A percentile compares a stretch with the other conserved stretches of the same genome.
phyloP scores from a whole-genome alignment of 92 coral and sea anemone species.

The Actinostola sp. region DNA sequence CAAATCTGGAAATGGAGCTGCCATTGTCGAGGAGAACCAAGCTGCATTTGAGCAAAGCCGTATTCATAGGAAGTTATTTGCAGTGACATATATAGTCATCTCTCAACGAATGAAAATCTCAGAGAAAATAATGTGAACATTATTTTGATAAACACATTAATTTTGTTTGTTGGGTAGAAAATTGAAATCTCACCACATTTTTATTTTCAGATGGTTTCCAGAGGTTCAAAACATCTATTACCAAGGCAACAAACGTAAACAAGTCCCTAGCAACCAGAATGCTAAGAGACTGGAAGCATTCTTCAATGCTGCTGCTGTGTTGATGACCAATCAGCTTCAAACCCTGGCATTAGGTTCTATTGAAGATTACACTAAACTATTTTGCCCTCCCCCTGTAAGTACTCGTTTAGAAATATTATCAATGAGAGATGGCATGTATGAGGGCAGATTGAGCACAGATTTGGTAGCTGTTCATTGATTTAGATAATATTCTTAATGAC shows the following conservation, averaged over 20 bases:
- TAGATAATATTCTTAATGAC: too few species aligned
- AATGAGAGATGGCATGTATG: neutral
- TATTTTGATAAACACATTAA: too few species aligned
- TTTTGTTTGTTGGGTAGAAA: neutral
- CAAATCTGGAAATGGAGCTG: too few species aligned
- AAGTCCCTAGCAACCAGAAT: conserved; percentile 98
- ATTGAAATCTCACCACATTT: too few species aligned
- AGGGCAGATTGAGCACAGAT: too few species aligned
- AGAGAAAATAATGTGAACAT: too few species aligned
- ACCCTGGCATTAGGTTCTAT: conserved; percentile 89
- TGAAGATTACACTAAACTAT: conserved; percentile 87
- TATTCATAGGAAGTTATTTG: too few species aligned
- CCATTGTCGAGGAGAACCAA: too few species aligned
- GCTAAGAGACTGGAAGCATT: conserved; percentile 95
- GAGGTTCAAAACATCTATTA: conserved; percentile 99
- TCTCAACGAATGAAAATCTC: too few species aligned
- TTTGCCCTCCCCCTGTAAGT: conserved; percentile 94
- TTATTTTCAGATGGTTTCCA: conserved; percentile 88
- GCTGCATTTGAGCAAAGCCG: too few species aligned
- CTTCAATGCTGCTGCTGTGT: conserved; percentile 95
- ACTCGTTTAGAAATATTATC: neutral
- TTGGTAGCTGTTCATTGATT: too few species aligned
- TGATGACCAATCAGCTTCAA: conserved; percentile 98
- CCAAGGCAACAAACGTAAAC: conserved; percentile 99
- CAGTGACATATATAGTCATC: too few species aligned